A percentile compares a stretch with the other conserved stretches of the same genome.
Evolutionary conservation across 2,888 invertebrate genomes (phyloP).

Genomic region (Tipula unca): DNA sequence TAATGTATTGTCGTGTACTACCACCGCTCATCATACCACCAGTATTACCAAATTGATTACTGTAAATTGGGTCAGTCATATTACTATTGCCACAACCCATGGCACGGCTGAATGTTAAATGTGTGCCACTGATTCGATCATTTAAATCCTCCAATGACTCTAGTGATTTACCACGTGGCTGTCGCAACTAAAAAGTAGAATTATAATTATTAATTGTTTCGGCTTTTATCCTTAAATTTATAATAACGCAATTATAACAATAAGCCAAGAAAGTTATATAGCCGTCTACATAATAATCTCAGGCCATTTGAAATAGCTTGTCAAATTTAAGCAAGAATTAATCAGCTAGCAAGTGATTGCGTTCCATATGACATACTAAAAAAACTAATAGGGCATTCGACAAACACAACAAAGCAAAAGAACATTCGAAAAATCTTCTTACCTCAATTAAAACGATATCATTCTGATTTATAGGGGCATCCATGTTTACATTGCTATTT

Average conservation of each 20-base stretch:
- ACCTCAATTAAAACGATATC: constrained; percentile 43
- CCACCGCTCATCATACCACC: background rate
- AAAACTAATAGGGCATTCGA: background rate
- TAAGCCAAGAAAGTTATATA: no score
- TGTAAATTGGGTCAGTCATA: background rate
- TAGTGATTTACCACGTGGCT: constrained; percentile 75
- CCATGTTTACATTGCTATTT: constrained; percentile 27
- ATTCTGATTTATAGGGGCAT: constrained; percentile 39
- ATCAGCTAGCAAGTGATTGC: no score
- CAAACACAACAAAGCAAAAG: background rate
- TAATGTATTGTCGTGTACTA: background rate
- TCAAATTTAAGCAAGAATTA: no score
- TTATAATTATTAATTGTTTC: background rate
- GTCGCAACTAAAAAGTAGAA: constrained; percentile 53
- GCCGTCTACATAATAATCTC: no score
- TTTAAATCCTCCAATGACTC: constrained; percentile 76
- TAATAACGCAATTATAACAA: no score
- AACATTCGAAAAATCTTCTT: constrained; percentile 23
- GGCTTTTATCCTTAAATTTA: no score
- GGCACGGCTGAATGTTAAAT: constrained; percentile 40
- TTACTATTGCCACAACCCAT: background rate
- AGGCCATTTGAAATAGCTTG: no score
- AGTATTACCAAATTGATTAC: background rate
- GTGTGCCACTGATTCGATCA: constrained; percentile 46
- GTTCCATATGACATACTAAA: no score